Evolutionary conservation across 2,888 invertebrate species (phyloP).

Genomic region (Podabrus alpinus): DNA sequence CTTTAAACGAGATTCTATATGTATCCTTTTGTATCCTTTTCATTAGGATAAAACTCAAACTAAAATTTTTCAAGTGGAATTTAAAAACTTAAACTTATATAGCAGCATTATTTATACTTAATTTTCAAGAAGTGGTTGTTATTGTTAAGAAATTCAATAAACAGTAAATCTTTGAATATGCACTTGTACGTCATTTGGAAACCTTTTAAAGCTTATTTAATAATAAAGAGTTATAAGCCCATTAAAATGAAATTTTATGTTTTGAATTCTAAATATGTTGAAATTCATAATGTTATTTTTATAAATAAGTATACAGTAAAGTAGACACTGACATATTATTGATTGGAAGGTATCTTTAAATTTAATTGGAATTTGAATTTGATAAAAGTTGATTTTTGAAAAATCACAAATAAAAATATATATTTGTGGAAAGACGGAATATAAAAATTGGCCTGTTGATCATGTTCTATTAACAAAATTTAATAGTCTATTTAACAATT

Average conservation of each 20-base stretch:
- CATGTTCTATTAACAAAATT: neutral
- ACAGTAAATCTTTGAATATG: neutral
- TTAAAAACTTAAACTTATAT: neutral
- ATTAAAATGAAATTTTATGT: neutral
- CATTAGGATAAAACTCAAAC: neutral
- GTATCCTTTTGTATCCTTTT: neutral
- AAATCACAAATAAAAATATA: too few species aligned
- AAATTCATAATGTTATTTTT: neutral
- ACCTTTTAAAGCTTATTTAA: neutral
- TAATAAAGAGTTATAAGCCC: neutral
- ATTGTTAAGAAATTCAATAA: neutral
- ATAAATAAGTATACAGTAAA: neutral
- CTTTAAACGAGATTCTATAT: neutral
- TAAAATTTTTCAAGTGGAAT: neutral
- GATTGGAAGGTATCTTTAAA: too few species aligned
- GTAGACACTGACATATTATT: too few species aligned
- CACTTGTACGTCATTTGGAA: neutral
- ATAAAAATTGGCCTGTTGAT: neutral
- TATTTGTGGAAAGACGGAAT: neutral
- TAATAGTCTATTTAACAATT: neutral
- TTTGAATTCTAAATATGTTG: neutral
- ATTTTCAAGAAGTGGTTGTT: neutral
- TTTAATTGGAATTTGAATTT: too few species aligned
- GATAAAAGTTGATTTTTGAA: too few species aligned
- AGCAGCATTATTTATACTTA: neutral